These are phyloP conservation scores for Melanotaenia maccullochi DNA, from an alignment of 2,797 vertebrate species.

Conservation along the genomic window DNA sequence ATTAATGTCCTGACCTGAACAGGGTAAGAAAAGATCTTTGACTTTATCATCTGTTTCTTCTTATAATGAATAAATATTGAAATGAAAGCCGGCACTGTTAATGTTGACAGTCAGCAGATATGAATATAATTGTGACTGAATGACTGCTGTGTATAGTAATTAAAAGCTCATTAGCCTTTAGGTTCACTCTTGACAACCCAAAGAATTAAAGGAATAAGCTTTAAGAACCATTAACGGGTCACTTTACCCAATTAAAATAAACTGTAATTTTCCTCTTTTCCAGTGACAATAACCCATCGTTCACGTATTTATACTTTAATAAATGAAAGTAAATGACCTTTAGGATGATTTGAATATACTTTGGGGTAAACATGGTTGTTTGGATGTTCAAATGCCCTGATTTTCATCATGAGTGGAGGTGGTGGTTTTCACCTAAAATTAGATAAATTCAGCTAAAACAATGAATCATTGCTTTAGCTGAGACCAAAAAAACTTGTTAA, in stretches of 20 bases:
- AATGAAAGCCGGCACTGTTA: constrained; percentile 26
- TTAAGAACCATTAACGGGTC: constrained; percentile 3
- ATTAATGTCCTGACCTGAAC: constrained; percentile 45
- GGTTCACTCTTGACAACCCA: background rate
- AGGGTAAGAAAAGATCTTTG: constrained; percentile 9
- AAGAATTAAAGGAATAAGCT: background rate
- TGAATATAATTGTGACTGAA: constrained; percentile 49
- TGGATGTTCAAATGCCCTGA: background rate
- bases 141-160: constrained; percentile 28
- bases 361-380: background rate
- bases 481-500: no score
- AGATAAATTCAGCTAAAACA: no score
- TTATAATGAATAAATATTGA: constrained; percentile 38
- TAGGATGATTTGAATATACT: background rate
- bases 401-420: no score
- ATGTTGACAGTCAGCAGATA: constrained; percentile 33
- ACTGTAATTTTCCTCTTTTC: background rate
- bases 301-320: background rate
- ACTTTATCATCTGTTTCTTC: constrained; percentile 25
- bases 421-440: background rate
- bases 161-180: constrained; percentile 14
- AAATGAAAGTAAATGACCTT: background rate
- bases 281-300: background rate
- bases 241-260: background rate
- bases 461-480: no score